Evolutionary conservation across 1,140 invertebrate genomes (phyloP).

Genomic region (Hyphantria cunea): DNA sequence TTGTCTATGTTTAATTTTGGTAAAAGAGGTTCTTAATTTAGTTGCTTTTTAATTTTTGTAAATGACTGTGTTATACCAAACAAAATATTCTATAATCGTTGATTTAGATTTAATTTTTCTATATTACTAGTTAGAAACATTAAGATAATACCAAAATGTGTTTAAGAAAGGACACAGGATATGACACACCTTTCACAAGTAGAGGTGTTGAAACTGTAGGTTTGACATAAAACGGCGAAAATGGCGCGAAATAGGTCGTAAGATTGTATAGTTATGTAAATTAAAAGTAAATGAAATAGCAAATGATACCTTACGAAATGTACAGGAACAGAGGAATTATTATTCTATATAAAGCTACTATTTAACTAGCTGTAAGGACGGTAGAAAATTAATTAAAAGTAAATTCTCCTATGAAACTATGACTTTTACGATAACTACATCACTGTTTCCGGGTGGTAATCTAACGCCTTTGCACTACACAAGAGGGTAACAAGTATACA

Average conservation of each 20-base stretch:
- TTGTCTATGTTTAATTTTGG: too few relatives aligned
- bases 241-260: slow-evolving; percentile 25
- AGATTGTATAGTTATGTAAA: slow-evolving; percentile 30
- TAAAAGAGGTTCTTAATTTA: too few relatives aligned
- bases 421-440: background rate
- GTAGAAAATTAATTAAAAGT: slow-evolving; percentile 9
- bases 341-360: slow-evolving; percentile 26
- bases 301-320: slow-evolving; percentile 27
- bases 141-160: background rate
- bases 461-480: too few relatives aligned
- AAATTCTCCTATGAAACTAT: background rate
- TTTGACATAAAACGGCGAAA: slow-evolving; percentile 16
- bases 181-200: background rate
- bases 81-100: background rate
- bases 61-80: too few relatives aligned
- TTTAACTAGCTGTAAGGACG: slow-evolving; percentile 21
- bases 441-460: too few relatives aligned
- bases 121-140: background rate
- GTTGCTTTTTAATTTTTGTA: too few relatives aligned
- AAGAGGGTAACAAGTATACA: too few relatives aligned
- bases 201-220: slow-evolving; percentile 1
- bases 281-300: slow-evolving; percentile 24
- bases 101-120: background rate
- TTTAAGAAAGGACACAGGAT: background rate
- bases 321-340: slow-evolving; percentile 30